Base-by-base conservation (phyloP, 2,113 vertebrate species). In the Microtus pennsylvanicus region DNA sequence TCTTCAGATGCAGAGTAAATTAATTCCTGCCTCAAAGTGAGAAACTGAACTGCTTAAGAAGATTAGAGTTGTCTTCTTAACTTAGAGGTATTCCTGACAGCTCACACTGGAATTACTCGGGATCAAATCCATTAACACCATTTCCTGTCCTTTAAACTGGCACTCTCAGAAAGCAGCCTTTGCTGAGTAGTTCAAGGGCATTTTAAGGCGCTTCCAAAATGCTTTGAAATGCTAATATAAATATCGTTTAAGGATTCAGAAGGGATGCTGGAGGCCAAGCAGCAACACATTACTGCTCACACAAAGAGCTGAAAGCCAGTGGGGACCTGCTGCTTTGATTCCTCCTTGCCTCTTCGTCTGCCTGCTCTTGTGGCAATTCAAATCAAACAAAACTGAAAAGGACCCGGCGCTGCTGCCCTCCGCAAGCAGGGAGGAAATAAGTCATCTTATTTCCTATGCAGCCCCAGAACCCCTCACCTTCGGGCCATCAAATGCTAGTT, bases 41-140 rank as follows among this genome's bases (percentile, higher is more conserved):
- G 98, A 97, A 97, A 98, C 98, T 96, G 97, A 98, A 98, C 98
- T 98, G 94, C 97, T 98, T 99, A 98, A 98, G 98, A 98, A 98
- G 98, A 99, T 98, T 98, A 99, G 96, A 98, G 97, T 88, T 91
- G 96, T 98, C 98, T 98, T 97, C 97, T 98, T 96, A 92, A 94
- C 91, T 98, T 98, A 97, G 98, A 92, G 97, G 98, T 98, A 97
- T 97, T 96, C 97, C 96, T 98, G 98, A 98, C 98, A 98, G 98
- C 93, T 97, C 98, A 98, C 93, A 97, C 98, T 97, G 95, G 98
- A 98, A 98, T 98, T 98, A 98, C 96, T 97, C 97, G 96, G 98
- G 97, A 97, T 97, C 97, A 98, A 95, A 95, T 97, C 97, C 91
- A 96, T 95, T 97, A 98, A 97, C 94, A 98, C 93, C 80, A 89